Evolutionary conservation across 2,797 vertebrate species (phyloP), one percentile per base, ranked within the genome.

Genomic region (Oceanodroma leucorhoa): DNA sequence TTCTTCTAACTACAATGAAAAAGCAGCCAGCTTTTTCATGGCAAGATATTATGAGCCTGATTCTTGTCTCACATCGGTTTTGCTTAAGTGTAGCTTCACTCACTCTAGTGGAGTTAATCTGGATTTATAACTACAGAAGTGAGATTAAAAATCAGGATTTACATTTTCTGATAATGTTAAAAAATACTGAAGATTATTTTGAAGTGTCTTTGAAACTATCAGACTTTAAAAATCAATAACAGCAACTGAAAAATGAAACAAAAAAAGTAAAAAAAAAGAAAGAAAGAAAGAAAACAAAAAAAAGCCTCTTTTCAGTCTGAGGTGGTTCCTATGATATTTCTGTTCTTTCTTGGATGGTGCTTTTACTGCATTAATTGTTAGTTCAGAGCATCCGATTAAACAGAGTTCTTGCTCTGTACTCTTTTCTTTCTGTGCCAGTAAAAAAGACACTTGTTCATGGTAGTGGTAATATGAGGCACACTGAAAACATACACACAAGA

Each of bases 361-460:
- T 98, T 97, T 97, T 89, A 95, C 90, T 92, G 91, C 94, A 95
- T 96, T 95, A 93, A 92, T 93, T 94, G 91, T 96, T 97, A 92
- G 67, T 95, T 94, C 95, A 92, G 85, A 79, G 67, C 93, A 54
- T 95, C 71, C 53, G 58, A 93, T 90, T 84, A 90, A 96, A 93
- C 58, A 92, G 57, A 88, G 84, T 90, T 97, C 90, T 95, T 79
- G 75, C 95, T 97, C 96, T 97, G 96, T 97, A 94, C 95, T 97
- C 96, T 97, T 97, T 97, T 98, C 97, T 98, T 97, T 98, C 97
- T 98, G 96, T 97, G 90, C 91, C 86, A 94, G 87, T 96, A 76
- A 94, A 92, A 94, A 76, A 94, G 38, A 95, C 78, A 58, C 67
- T 96, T 94, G 30, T 66, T 94, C 65, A 46, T 6, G 18, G 23